phyloP scores from a whole-genome alignment of 1,140 invertebrate genomes.

The Cephus cinctus region DNA sequence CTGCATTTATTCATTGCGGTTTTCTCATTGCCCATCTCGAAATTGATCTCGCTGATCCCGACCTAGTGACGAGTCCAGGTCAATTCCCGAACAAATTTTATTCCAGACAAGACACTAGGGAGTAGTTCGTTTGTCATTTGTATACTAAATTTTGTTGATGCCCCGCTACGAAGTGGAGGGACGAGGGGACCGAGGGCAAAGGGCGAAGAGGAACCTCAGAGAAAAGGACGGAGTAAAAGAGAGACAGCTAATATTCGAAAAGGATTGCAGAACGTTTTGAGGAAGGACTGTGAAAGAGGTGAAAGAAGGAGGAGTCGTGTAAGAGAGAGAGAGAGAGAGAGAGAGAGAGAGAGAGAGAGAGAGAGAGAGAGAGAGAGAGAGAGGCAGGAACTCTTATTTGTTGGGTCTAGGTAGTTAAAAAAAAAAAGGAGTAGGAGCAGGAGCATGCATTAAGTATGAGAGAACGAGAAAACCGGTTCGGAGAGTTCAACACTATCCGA shows the following conservation, averaged over 20 bases:
- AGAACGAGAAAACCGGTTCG: constrained; percentile 16
- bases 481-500: constrained; percentile 16
- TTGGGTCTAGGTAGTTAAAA: neutral
- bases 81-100: too few species aligned
- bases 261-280: neutral
- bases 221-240: too few species aligned
- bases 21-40: too few species aligned
- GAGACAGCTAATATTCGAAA: neutral
- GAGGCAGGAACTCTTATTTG: neutral
- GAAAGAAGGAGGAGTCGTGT: neutral
- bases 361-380: constrained; percentile 1
- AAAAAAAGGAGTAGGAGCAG: neutral
- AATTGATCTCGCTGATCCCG: too few species aligned
- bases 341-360: neutral
- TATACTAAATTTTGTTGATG: too few species aligned
- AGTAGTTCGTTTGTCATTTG: too few species aligned
- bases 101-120: too few species aligned
- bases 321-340: neutral
- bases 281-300: constrained; percentile 1
- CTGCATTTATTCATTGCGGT: too few species aligned
- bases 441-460: constrained; percentile 17
- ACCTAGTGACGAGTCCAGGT: too few species aligned
- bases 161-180: too few species aligned
- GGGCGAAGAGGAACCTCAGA: too few species aligned
- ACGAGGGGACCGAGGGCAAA: too few species aligned